Conservation (phyloP, 2,797 vertebrate species). For the Varecia variegata region DNA sequence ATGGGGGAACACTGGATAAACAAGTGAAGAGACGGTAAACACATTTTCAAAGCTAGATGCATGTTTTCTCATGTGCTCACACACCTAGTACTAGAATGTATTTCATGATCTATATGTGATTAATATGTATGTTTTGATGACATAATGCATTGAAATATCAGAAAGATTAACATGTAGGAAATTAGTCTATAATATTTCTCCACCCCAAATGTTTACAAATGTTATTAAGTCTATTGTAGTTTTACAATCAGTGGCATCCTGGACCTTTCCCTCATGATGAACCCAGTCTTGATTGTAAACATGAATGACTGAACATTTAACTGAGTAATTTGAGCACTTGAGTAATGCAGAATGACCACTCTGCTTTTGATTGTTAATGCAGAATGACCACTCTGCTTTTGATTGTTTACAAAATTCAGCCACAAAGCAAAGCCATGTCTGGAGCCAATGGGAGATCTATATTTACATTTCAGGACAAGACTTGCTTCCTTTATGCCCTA, state of each 20-base stretch:
- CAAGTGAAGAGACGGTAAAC: neutral
- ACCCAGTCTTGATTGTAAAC: neutral
- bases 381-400: neutral
- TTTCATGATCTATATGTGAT: neutral
- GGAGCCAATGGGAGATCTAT: neutral
- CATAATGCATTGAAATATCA: neutral
- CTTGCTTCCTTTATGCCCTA: neutral
- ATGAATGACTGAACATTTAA: neutral
- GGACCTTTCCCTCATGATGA: neutral
- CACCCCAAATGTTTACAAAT: neutral
- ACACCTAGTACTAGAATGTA: accelerated
- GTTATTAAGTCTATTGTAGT: neutral
- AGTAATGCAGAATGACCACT: neutral
- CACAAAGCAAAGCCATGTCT: neutral
- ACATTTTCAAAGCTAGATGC: neutral
- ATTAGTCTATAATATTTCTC: neutral
- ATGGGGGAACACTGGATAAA: neutral
- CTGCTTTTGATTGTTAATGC: neutral
- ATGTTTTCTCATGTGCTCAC: neutral
- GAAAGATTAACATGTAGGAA: neutral
- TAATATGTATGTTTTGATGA: neutral
- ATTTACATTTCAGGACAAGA: neutral
- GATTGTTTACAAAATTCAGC: neutral
- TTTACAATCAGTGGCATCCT: neutral
- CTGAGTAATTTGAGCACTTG: neutral